phyloP scores from a whole-genome alignment of 2,113 vertebrate species.

The Phyllostomus hastatus region DNA sequence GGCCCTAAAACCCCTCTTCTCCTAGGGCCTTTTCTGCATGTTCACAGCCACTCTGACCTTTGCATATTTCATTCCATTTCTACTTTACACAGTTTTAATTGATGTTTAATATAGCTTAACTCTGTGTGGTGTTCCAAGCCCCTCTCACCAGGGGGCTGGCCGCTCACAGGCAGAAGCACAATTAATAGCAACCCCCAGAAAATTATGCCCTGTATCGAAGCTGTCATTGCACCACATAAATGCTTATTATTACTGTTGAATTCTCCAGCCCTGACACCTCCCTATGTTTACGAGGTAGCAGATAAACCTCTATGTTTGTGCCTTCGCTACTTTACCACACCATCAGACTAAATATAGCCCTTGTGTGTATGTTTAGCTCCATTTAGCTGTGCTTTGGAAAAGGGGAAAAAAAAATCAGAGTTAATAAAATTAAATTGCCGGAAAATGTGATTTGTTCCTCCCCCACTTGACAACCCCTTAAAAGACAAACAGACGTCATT shows the following conservation, averaged over 20 bases:
- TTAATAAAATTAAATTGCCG: slow-evolving; percentile 66
- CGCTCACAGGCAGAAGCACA: slow-evolving; percentile 61
- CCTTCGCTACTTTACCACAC: slow-evolving; percentile 56
- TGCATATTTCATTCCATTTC: slow-evolving; percentile 58
- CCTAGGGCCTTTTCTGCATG: not conserved
- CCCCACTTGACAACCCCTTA: slow-evolving; percentile 32
- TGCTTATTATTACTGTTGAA: slow-evolving; percentile 74
- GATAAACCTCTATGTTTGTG: slow-evolving; percentile 70
- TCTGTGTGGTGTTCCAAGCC: slow-evolving; percentile 65
- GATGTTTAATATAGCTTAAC: slow-evolving; percentile 73
- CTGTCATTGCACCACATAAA: slow-evolving; percentile 68
- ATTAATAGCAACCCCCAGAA: slow-evolving; percentile 73
- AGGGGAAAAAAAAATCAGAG: not conserved
- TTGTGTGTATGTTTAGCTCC: slow-evolving; percentile 63
- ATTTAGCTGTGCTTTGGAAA: slow-evolving; percentile 63
- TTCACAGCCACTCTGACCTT: slow-evolving; percentile 63
- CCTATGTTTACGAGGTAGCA: slow-evolving; percentile 74
- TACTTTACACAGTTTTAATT: slow-evolving; percentile 68
- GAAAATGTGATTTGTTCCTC: slow-evolving; percentile 58
- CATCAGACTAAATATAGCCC: slow-evolving; percentile 66
- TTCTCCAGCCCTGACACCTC: slow-evolving; percentile 68
- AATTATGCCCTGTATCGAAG: slow-evolving; percentile 73
- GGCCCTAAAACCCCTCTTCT: not conserved
- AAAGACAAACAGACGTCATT: slow-evolving; percentile 54
- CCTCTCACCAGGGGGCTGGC: slow-evolving; percentile 73